Evolutionary conservation across 2,797 vertebrate genomes (phyloP), one percentile per base, ranked within the genome.

Genomic region (Silurus lanzhouensis): DNA sequence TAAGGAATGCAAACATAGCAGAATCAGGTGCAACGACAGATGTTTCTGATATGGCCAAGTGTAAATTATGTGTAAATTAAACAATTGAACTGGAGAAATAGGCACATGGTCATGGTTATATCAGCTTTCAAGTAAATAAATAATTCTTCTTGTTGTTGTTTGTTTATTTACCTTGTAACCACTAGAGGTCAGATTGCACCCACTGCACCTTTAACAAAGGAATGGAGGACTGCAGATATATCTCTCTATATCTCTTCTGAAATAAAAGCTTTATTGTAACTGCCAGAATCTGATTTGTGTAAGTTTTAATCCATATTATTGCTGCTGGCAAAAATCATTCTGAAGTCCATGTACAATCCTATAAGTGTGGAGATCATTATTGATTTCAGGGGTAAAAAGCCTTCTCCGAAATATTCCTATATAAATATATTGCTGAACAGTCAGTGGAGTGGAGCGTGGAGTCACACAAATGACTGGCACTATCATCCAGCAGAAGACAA

Each of bases 321-420:
- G 15, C 74, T 76, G 25, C 25, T 58, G 52, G 55, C 74, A 58
- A 58, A 58, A 57, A 58, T 58, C 25, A 58, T 72, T 72, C 13
- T 76, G 31, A 61, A 57, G 4, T 79, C 57, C 6, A 44, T 63
- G 31, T n/a, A 46, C 12, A 79, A 48, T 48, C 44, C 44, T 44
- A 72, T 48, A 72, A 72, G 38, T 48, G 70, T n/a, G 10, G 20
- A 72, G 70, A 72, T 72, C 20, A 72, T 72, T 60, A 83, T 68
- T 72, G 52, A 58, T 71, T 70, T 60, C 22, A 25, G 81, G 7
- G 48, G 48, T 15, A 25, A 58, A 22, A 60, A 46, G 13, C 46
- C 6, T 67, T 7, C 44, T 44, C 61, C 46, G 17, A 46, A 17
- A 1, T 48, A 10, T 44, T 81, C 48, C 15, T 55, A 64, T 83